Conservation (phyloP, 2,113 vertebrate genomes). For the Taurulus bubalis region DNA sequence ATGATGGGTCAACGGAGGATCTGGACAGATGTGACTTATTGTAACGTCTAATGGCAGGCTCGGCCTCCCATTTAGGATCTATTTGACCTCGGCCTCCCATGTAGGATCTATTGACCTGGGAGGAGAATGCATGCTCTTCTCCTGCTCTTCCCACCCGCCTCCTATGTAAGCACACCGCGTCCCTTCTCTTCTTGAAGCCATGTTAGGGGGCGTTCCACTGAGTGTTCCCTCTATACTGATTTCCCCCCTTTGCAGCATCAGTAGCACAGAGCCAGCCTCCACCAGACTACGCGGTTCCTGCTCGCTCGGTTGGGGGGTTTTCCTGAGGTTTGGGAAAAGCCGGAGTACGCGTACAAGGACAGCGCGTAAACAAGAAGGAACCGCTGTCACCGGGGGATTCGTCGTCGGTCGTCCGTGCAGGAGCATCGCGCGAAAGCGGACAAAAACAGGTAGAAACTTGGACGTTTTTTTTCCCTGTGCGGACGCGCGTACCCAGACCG, state of each 20-base stretch:
- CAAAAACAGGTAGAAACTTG: slow-evolving; percentile 80
- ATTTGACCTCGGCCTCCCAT: background rate
- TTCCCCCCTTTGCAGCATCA: slow-evolving; percentile 83
- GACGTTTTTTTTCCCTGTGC: slow-evolving; percentile 22
- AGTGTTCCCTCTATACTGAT: slow-evolving; percentile 62
- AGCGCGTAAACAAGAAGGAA: slow-evolving; percentile 38
- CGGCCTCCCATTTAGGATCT: background rate
- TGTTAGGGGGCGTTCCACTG: slow-evolving; percentile 66
- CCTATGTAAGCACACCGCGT: slow-evolving; percentile 11
- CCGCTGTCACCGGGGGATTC: slow-evolving; percentile 42
- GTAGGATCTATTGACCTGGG: background rate
- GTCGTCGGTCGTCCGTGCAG: slow-evolving; percentile 30
- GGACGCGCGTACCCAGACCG: slow-evolving; percentile 54
- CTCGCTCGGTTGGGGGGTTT: slow-evolving; percentile 40
- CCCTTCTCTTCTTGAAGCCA: slow-evolving; percentile 36
- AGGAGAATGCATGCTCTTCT: background rate
- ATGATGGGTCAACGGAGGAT: no score
- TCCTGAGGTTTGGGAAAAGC: slow-evolving; percentile 46
- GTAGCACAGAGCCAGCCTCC: slow-evolving; percentile 81
- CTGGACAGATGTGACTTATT: no score
- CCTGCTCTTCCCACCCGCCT: background rate
- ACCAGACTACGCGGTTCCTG: slow-evolving; percentile 69
- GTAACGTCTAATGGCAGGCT: no score
- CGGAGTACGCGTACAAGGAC: slow-evolving; percentile 68
- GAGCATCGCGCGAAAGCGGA: slow-evolving; percentile 54